Base-by-base conservation (phyloP, 2,113 vertebrate species). In the Rhea americana region DNA sequence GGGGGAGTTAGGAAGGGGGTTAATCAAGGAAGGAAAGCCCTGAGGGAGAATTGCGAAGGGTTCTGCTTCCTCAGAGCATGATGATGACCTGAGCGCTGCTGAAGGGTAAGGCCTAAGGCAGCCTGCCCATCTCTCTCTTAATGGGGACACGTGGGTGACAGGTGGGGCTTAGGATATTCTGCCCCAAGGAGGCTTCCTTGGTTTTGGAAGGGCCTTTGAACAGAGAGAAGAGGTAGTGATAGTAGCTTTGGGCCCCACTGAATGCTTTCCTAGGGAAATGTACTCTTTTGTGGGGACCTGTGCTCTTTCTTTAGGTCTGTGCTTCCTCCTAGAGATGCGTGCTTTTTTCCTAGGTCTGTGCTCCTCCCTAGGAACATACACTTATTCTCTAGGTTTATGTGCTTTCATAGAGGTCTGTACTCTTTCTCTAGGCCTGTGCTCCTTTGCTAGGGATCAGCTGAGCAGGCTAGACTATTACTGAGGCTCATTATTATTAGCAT, bases 61-160 rank as follows among this genome's bases (percentile, higher is more conserved):
- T 32, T 53, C 45, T 53, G 59, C 18, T 47, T 47, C 45, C 45
- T 61, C 45, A 50, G 28, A 45, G 59, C 13, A 16, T 56, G 35
- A 19, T 13, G 1, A 2, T 30, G 13, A 37, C 55, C 28, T n/a
- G 41, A 48, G 63, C 62, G 35, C 76, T 41, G 8, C 59, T n/a
- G 37, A 32, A 22, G 37, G 51, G 7, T 9, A n/a, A 25, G 56
- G 32, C 30, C 48, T 63, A 26, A 37, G 71, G 65, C 39, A 87
- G 43, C 19, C 35, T 32, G 41, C 47, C 39, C n/a, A 2, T 30
- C n/a, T 61, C 0, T 0, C 45, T 61, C 39, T 61, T 43, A 5
- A 19, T 7, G 53, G n/a, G 43, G 35, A 48, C 9, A 48, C n/a
- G 17, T 24, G 35, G 20, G 21, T 50, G 50, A 10, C 2, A 9